Evolutionary conservation across 2,113 vertebrate genomes (phyloP).

Genomic region (Apeltes quadracus): DNA sequence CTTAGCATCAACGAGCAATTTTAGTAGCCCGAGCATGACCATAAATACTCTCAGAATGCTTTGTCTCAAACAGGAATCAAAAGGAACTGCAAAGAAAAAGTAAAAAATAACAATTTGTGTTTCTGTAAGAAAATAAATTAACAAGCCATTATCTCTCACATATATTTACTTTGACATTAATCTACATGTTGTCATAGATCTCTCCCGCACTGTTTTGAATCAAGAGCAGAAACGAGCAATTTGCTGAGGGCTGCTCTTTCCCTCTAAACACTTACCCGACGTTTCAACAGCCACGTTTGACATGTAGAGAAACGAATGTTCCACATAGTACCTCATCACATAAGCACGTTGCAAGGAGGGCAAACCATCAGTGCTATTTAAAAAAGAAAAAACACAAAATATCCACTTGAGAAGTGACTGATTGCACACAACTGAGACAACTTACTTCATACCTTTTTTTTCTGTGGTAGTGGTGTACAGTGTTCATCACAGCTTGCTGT

Average conservation of each 20-base stretch:
- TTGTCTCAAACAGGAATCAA: not conserved
- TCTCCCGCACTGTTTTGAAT: not conserved
- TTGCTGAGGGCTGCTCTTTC: not conserved
- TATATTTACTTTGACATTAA: slow-evolving; percentile 11
- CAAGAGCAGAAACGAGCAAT: not conserved
- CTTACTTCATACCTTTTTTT: no score
- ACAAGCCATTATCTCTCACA: not conserved
- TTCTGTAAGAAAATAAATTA: not conserved
- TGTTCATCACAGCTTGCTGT: not conserved
- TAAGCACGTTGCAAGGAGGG: not conserved
- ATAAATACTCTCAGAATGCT: not conserved
- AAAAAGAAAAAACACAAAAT: not conserved
- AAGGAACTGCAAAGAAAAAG: not conserved
- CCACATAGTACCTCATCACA: slow-evolving; percentile 5
- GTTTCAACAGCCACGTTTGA: not conserved
- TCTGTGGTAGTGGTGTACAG: not conserved
- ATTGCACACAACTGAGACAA: not conserved
- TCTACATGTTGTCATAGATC: no score
- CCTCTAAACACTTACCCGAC: not conserved
- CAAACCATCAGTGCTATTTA: not conserved
- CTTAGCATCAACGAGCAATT: not conserved
- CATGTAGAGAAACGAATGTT: not conserved
- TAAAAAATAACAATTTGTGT: not conserved
- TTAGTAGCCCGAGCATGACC: not conserved
- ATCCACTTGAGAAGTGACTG: no score